Evolutionary conservation across 2,113 vertebrate species (phyloP).

Genomic region (Osmerus eperlanus): DNA sequence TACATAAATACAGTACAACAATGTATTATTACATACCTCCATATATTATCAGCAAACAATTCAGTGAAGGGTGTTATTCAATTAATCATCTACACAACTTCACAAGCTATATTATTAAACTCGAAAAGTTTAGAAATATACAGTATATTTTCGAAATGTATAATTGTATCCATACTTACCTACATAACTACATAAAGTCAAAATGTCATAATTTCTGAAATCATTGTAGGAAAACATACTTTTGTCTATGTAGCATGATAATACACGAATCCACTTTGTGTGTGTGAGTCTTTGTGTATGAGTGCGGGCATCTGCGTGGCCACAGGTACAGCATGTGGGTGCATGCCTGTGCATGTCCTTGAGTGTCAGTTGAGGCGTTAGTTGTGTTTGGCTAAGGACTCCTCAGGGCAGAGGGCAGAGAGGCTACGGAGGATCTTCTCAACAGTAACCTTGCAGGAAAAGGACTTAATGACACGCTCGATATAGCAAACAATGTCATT

Average conservation of each 20-base stretch:
- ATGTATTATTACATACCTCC: no score
- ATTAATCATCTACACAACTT: no score
- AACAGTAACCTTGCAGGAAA: slow-evolving; percentile 39
- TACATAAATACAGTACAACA: no score
- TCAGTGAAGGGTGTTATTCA: no score
- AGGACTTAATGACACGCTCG: slow-evolving; percentile 57
- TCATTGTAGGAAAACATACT: neutral
- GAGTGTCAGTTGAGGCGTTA: neutral
- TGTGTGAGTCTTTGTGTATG: neutral
- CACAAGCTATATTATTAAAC: no score
- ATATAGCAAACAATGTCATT: slow-evolving; percentile 63
- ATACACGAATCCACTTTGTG: neutral
- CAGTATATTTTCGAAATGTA: no score
- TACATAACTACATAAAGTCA: no score
- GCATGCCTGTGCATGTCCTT: neutral
- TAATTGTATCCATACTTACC: no score
- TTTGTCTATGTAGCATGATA: neutral
- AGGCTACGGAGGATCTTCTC: slow-evolving; percentile 35
- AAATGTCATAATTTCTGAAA: neutral
- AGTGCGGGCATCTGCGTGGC: neutral
- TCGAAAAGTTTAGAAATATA: no score
- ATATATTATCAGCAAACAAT: no score
- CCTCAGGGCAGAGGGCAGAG: slow-evolving; percentile 1
- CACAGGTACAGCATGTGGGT: neutral
- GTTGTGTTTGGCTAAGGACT: neutral